These are phyloP conservation scores for Chouioia cunea DNA, from an alignment of 2,888 invertebrate species.

Conservation along the genomic window DNA sequence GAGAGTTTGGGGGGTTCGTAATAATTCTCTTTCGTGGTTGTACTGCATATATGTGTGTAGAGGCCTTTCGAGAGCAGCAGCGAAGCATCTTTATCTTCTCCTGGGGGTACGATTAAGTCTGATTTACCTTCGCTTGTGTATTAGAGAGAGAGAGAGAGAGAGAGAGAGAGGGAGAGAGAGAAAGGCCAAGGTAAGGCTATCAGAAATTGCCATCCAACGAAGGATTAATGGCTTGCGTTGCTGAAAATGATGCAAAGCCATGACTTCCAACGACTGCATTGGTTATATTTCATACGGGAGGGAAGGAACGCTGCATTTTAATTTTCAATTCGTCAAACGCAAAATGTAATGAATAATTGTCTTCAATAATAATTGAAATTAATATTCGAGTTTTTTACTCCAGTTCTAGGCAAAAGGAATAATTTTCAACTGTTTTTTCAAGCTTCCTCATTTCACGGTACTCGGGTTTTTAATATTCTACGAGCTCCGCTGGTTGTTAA, in stretches of 20 bases:
- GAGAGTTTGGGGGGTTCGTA: constrained; percentile 6
- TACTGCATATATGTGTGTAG: constrained; percentile 1
- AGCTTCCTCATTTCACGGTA: constrained; percentile 37
- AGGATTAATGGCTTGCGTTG: constrained; percentile 25
- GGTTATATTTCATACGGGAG: no score
- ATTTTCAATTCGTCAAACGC: no score
- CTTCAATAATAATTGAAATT: no score
- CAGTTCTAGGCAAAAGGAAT: no score
- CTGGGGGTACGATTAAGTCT: constrained; percentile 47
- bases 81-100: constrained; percentile 48
- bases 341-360: no score
- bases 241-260: no score
- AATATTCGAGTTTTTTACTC: no score
- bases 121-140: constrained; percentile 44
- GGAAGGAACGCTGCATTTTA: no score
- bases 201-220: constrained; percentile 41
- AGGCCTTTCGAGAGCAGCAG: constrained; percentile 27
- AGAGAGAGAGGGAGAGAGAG: neutral
- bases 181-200: constrained; percentile 15
- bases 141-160: constrained; percentile 1
- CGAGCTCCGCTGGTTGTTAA: constrained; percentile 11
- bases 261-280: no score
- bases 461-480: constrained; percentile 40
- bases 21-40: constrained; percentile 35
- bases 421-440: constrained; percentile 15